Evolutionary conservation across 2,113 vertebrate species (phyloP).

Genomic region (Carollia perspicillata): DNA sequence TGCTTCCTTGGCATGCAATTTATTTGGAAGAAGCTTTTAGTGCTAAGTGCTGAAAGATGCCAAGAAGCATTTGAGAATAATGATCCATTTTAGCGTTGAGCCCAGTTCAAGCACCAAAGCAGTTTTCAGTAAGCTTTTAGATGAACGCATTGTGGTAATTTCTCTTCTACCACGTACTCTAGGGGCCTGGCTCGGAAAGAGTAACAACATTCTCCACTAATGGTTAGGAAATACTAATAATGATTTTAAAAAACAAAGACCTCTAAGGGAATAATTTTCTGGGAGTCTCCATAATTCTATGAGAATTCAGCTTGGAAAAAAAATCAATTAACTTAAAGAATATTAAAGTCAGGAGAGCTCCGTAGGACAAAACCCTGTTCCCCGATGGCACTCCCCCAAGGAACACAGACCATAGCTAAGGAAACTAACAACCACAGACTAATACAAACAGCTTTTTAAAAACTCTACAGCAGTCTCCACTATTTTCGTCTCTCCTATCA

Average conservation of each 20-base stretch:
- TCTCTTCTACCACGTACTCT: neutral
- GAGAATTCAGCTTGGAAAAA: neutral
- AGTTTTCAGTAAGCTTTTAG: conserved; percentile 21
- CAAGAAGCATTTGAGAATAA: conserved; percentile 17
- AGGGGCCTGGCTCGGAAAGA: neutral
- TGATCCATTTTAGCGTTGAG: neutral
- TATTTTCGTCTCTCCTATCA: neutral
- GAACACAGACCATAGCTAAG: neutral
- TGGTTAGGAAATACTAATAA: neutral
- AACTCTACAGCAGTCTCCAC: neutral
- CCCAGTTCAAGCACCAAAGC: neutral
- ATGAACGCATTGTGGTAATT: neutral
- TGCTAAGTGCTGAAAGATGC: conserved; percentile 23
- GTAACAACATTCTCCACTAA: neutral
- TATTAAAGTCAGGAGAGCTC: neutral
- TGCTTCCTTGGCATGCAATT: conserved; percentile 15
- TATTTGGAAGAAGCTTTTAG: conserved; percentile 51
- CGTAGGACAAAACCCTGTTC: neutral
- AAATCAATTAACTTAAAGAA: neutral
- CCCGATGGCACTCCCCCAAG: neutral
- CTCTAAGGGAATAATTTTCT: neutral
- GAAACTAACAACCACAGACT: neutral
- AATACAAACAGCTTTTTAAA: neutral
- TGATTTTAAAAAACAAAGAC: neutral
- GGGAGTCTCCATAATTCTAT: neutral